Conservation (phyloP, 2,888 invertebrate species). For the Parnassius apollo region DNA sequence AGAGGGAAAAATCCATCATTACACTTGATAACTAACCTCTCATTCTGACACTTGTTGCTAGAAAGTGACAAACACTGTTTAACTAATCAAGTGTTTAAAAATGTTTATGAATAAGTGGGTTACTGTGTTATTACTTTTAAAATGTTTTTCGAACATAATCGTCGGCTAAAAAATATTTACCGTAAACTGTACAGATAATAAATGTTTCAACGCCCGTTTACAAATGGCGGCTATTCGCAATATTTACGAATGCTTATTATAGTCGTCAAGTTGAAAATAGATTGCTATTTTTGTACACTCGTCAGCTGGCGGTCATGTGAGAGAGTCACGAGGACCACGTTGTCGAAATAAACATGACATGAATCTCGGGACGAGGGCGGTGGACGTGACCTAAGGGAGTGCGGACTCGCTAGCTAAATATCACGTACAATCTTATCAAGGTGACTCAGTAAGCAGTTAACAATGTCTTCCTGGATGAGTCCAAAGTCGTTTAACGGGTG, state of each 20-base stretch:
- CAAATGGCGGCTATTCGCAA: too few species aligned
- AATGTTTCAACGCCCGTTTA: too few species aligned
- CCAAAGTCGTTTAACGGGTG: not conserved
- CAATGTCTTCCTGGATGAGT: not conserved
- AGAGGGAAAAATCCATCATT: too few species aligned
- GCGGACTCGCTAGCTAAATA: not conserved
- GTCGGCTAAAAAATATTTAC: too few species aligned
- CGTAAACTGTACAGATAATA: not conserved
- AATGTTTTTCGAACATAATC: too few species aligned
- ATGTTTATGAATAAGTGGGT: too few species aligned
- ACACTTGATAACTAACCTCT: too few species aligned
- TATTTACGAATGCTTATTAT: too few species aligned
- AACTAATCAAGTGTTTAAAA: too few species aligned
- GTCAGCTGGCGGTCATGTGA: conserved; percentile 9
- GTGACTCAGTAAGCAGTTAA: not conserved
- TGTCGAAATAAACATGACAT: not conserved
- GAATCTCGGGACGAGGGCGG: not conserved
- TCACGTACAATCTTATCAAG: not conserved
- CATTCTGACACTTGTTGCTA: too few species aligned
- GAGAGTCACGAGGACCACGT: conserved; percentile 6
- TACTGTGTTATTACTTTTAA: too few species aligned
- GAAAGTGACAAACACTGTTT: too few species aligned
- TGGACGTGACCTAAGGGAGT: not conserved
- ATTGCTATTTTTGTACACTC: conserved; percentile 1
- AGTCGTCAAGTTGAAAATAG: conserved; percentile 6